These are phyloP conservation scores for Bathynomus jamesi DNA, from an alignment of 1,140 invertebrate genomes.

Conservation along the genomic window DNA sequence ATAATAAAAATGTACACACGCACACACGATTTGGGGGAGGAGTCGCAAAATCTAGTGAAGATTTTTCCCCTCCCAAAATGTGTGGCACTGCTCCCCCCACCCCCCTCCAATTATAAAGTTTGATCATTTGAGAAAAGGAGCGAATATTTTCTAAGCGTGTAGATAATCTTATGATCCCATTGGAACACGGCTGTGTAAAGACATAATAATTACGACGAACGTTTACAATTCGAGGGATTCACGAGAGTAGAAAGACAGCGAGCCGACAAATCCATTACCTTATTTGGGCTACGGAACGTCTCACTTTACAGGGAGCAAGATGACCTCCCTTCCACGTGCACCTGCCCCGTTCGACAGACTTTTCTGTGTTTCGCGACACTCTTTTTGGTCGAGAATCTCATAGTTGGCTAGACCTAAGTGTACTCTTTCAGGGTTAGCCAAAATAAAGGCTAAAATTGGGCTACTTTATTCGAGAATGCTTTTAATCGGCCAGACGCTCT, in stretches of 20 bases:
- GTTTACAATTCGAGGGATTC: neutral
- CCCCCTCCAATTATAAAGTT: too few species aligned
- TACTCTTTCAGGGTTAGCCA: neutral
- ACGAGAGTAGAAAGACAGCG: neutral
- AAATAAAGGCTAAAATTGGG: neutral
- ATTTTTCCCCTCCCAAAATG: neutral
- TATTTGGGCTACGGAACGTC: slow-evolving; percentile 11
- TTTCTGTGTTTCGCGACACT: neutral
- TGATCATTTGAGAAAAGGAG: neutral
- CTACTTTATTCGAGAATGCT: neutral
- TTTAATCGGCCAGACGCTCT: neutral
- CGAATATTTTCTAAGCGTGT: neutral
- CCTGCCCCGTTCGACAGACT: neutral
- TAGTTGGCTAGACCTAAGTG: neutral
- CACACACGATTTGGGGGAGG: neutral
- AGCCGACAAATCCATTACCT: slow-evolving; percentile 8
- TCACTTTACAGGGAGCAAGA: slow-evolving; percentile 7
- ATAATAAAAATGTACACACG: neutral
- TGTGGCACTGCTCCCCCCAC: neutral
- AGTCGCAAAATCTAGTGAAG: neutral
- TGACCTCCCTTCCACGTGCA: neutral
- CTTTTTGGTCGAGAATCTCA: neutral
- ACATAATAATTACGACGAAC: neutral
- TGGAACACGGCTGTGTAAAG: neutral
- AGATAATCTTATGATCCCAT: neutral